Base-by-base conservation (phyloP, 2,888 invertebrate species). In the Platynereis dumerilii region DNA sequence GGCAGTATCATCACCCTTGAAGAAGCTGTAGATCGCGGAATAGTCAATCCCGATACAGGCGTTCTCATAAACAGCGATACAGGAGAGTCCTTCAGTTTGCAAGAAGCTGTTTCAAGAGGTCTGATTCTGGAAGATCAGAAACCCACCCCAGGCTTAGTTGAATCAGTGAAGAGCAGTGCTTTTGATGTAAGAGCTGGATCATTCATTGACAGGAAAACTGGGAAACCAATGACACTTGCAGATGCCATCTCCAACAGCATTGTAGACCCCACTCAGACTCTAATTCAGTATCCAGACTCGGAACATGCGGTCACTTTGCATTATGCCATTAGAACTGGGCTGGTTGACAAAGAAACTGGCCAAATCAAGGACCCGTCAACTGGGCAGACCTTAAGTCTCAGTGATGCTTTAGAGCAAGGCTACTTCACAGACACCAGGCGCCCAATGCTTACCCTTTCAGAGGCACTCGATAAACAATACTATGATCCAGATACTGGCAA, bases 171-270 rank as follows among this genome's bases (percentile, higher is more conserved):
- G 12, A 74, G 74, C 61, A 77, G 78, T 26, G 64, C 76, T 12
- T 83, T 85, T 69, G 84, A 85, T 71, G 76, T 79, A 58, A 81
- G 81, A 58, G 83, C 80, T 63, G 96, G 96, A 27, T 88, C 89
- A 72, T 91, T 96, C 67, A 85, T 90, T 3, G 96, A 98, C 86
- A 92, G 92, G 1, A 89, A 91, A 78, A 89, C 91, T 67, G 92
- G 94, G 58, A 91, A 93, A 73, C 84, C 90, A 12, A 80, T 96
- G 15, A 91, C 89, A 12, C 91, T 98, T 64, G 77, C 76, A 73
- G 78, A 78, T 42, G 78, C 80, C 1, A 72, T 79, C 17, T 59
- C 52, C 54, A 72, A 73, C 55, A 71, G 71, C 5, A 67, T 80
- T 28, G 64, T 80, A 44, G 72, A 78, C 64, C 64, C 76, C 12